These are phyloP conservation scores for Holcopasites calliopsidis DNA, from an alignment of 1,140 invertebrate species.

Conservation along the genomic window DNA sequence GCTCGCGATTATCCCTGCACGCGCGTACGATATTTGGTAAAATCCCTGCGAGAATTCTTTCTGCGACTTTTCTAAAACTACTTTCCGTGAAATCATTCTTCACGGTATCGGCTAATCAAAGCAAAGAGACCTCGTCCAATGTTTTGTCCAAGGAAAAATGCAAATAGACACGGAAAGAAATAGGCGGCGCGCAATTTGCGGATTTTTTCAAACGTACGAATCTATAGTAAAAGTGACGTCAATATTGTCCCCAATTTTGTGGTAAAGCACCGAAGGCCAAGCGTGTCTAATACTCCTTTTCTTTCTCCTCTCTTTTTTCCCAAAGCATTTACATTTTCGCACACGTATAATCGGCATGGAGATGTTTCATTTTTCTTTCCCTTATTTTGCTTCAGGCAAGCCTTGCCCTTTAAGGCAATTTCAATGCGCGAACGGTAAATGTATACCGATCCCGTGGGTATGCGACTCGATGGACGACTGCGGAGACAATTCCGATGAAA, in stretches of 20 bases:
- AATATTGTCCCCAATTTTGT: background rate
- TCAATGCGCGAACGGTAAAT: conserved; percentile 88
- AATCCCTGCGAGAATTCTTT: no score
- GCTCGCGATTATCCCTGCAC: background rate
- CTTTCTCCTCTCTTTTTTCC: no score
- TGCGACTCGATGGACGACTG: conserved; percentile 91
- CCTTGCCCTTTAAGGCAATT: conserved; percentile 87
- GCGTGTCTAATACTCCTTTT: background rate
- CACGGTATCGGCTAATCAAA: no score
- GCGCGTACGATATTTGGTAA: no score
- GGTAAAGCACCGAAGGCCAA: background rate
- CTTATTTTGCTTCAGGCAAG: conserved; percentile 67
- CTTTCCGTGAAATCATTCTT: background rate
- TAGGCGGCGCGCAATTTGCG: no score
- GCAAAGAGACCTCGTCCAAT: no score
- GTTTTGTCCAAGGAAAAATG: background rate
- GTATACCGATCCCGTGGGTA: conserved; percentile 90
- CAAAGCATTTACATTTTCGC: background rate
- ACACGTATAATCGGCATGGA: background rate
- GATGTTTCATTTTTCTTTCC: conserved; percentile 19
- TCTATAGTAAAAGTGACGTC: background rate
- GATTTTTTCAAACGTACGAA: background rate
- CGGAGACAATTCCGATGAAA: conserved; percentile 89
- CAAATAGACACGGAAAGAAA: no score
- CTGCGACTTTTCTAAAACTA: no score